Evolutionary conservation across 2,797 vertebrate species (phyloP), one percentile per base, ranked within the genome.

Genomic region (Esox lucius): DNA sequence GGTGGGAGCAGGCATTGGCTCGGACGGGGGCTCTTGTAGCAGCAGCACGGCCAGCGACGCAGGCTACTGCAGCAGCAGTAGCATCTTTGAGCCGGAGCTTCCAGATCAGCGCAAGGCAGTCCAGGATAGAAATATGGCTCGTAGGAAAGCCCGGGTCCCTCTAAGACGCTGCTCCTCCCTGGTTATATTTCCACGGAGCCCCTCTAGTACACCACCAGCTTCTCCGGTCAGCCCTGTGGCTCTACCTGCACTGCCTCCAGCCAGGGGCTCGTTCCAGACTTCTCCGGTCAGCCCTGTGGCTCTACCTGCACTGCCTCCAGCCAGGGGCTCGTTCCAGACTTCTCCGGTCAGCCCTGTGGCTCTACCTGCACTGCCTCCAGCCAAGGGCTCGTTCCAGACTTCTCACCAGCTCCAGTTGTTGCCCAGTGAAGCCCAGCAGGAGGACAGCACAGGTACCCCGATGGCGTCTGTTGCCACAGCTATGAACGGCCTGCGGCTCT

Each of bases 141-240:
- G 88, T 83, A 87, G 85, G 77, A 94, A 92, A 78, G 84, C 90
- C 3, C 95, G 92, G 88, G 89, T 93, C 75, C 96, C 96, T 0
- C 87, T 98, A 56, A 94, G 96, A 74, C 96, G 97, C 22, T 99
- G 96, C 86, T 98, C 97, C 0, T 99, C 98, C 0, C 88, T 99
- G 87, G 95, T 99, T 71, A 95, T 99, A 84, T 98, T 98, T 76
- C 96, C 97, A 16, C 92, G 94, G 86, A 99, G 96, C 82, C 96
- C 95, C 76, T 96, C 95, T 39, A 93, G 82, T 80, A 97, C 96
- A 4, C 97, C 96, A 12, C 96, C 97, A 19, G 88, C 94, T 51
- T 97, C 96, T 42, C 97, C 97, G 0, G 92, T 95, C 59, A 92
- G 85, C 81, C 88, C 92, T 4, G 39, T 42, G 39, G 39, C 39